These are phyloP conservation scores for Cercopithecus mona DNA, from an alignment of 2,113 vertebrate genomes.

Conservation along the genomic window DNA sequence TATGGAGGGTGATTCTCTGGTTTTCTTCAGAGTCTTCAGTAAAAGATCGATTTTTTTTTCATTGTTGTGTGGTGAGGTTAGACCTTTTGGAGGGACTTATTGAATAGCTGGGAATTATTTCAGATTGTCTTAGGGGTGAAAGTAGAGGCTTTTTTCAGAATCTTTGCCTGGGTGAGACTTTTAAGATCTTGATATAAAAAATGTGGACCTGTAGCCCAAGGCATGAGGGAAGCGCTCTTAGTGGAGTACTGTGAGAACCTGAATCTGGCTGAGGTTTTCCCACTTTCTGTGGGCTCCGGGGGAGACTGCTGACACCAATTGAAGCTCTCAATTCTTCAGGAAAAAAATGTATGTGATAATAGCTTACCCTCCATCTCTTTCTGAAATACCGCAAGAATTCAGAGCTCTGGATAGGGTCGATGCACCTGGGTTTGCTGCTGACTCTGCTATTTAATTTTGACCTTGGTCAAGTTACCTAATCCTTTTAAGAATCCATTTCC, in stretches of 20 bases:
- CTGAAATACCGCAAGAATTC: neutral
- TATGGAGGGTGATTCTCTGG: neutral
- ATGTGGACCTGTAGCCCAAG: neutral
- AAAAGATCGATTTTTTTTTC: neutral
- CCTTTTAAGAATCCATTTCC: neutral
- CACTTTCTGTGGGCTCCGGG: neutral
- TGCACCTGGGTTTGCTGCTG: neutral
- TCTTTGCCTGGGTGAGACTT: neutral
- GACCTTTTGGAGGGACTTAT: neutral
- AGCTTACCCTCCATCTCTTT: neutral
- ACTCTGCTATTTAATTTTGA: neutral
- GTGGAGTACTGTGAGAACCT: neutral
- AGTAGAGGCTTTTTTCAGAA: neutral
- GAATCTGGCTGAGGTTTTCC: neutral
- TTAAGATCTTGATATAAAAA: neutral
- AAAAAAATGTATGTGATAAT: neutral
- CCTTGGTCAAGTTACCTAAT: neutral
- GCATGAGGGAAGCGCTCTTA: neutral
- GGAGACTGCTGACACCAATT: neutral
- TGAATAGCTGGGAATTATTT: neutral
- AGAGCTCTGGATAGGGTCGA: neutral
- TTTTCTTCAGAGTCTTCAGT: neutral
- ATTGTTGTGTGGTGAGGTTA: neutral
- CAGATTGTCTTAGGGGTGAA: neutral
- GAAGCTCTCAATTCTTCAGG: neutral